phyloP scores from a whole-genome alignment of 2,113 vertebrate species.

The Sebastes schlegelii region DNA sequence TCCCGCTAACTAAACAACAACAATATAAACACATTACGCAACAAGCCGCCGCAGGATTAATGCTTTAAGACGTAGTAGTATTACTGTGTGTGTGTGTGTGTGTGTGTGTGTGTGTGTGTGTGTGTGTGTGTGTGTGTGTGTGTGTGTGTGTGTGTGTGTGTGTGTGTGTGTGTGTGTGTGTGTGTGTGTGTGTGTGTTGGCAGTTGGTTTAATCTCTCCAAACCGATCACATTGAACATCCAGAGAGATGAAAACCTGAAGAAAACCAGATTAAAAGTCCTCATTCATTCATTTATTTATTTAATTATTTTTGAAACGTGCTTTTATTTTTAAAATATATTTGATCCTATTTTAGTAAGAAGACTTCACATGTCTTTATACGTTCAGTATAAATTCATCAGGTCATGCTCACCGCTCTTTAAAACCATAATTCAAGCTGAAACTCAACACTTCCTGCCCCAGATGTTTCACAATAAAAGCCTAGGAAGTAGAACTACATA shows the following conservation, averaged over 20 bases:
- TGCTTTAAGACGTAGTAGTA: not conserved
- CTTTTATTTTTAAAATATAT: not conserved
- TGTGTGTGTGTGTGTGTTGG: slow-evolving; percentile 12
- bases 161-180: slow-evolving; percentile 28
- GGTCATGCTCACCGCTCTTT: too few species aligned
- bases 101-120: slow-evolving; percentile 11
- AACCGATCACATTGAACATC: not conserved
- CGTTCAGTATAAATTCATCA: too few species aligned
- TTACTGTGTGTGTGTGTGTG: slow-evolving; percentile 30
- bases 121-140: slow-evolving; percentile 21
- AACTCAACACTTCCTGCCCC: too few species aligned
- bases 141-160: slow-evolving; percentile 18
- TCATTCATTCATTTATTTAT: not conserved
- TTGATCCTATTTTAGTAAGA: too few species aligned
- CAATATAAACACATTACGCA: slow-evolving; percentile 53
- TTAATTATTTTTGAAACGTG: too few species aligned
- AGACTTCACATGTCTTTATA: not conserved
- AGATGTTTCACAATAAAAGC: not conserved
- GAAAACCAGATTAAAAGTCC: not conserved
- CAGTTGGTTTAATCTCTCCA: slow-evolving; percentile 45
- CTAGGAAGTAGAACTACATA: too few species aligned
- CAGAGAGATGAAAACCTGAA: slow-evolving; percentile 6
- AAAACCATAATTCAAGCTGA: too few species aligned
- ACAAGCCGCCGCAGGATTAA: slow-evolving; percentile 53
- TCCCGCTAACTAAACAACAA: slow-evolving; percentile 9